Conservation (phyloP, 2,888 invertebrate genomes). For the Drosophila kambysellisi region DNA sequence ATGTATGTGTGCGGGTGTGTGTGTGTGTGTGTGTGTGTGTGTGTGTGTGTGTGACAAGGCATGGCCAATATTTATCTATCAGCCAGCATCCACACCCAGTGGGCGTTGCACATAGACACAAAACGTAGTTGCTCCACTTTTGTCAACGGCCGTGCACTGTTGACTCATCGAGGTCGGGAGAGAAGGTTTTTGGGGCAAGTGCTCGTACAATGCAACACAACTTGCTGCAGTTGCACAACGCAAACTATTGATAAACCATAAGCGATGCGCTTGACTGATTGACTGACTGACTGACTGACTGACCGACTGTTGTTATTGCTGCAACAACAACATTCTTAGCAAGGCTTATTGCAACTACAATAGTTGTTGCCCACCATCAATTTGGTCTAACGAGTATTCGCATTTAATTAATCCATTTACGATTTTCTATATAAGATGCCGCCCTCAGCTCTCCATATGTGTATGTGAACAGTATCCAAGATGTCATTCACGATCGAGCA, state of each 20-base stretch:
- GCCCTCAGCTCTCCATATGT: conserved; percentile 27
- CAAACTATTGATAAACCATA: conserved; percentile 48
- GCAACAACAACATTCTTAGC: conserved; percentile 55
- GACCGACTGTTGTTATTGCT: conserved; percentile 19
- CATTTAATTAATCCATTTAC: not conserved
- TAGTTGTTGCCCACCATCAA: not conserved
- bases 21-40: not conserved
- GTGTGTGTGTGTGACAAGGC: conserved; percentile 43
- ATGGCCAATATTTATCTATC: conserved; percentile 45
- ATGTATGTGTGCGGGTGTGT: not conserved
- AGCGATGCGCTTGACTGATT: conserved; percentile 45
- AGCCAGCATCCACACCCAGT: conserved; percentile 67
- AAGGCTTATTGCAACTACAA: conserved; percentile 55
- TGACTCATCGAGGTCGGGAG: conserved; percentile 63
- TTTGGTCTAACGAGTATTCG: not conserved
- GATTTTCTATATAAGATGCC: conserved; percentile 11
- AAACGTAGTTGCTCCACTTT: conserved; percentile 57
- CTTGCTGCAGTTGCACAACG: conserved; percentile 25
- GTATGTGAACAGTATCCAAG: conserved; percentile 1
- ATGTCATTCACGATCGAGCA: not conserved
- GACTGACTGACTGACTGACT: conserved; percentile 40
- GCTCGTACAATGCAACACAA: conserved; percentile 7
- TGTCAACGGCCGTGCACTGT: conserved; percentile 22
- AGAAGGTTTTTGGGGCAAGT: conserved; percentile 41
- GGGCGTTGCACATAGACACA: conserved; percentile 62